phyloP scores from a whole-genome alignment of 2,113 vertebrate genomes.

The Drymodes brunneopygia region DNA sequence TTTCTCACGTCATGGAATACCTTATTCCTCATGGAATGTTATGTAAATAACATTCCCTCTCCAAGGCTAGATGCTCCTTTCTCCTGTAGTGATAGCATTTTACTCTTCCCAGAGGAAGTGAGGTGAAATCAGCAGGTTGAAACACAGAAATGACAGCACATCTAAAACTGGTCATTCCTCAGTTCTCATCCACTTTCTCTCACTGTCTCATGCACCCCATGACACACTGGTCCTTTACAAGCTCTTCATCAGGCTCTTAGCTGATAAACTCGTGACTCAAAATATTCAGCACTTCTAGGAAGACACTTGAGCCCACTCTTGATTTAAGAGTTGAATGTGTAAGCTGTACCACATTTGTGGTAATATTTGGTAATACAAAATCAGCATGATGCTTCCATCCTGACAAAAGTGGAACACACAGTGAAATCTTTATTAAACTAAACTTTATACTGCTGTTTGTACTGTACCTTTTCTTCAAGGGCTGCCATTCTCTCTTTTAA shows the following conservation, averaged over 20 bases:
- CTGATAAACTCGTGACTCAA: neutral
- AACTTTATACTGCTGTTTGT: neutral
- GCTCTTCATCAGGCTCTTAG: neutral
- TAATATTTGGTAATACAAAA: neutral
- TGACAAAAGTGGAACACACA: neutral
- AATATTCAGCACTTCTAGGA: neutral
- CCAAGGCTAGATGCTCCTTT: neutral
- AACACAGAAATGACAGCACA: neutral
- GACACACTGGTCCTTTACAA: neutral
- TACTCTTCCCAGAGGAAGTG: neutral
- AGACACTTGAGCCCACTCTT: neutral
- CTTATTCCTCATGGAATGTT: no score
- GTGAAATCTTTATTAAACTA: neutral
- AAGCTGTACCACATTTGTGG: neutral
- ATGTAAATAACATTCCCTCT: neutral
- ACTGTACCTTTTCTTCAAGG: slow-evolving; percentile 91
- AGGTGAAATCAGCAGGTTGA: neutral
- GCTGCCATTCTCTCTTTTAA: slow-evolving; percentile 98
- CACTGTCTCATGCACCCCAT: neutral
- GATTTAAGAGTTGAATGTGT: neutral
- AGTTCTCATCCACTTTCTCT: neutral
- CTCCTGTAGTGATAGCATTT: neutral
- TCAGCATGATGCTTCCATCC: neutral
- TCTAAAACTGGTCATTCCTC: neutral
- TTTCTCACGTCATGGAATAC: neutral